Conservation (phyloP, 1,140 invertebrate genomes). For the Drosophila insularis region DNA sequence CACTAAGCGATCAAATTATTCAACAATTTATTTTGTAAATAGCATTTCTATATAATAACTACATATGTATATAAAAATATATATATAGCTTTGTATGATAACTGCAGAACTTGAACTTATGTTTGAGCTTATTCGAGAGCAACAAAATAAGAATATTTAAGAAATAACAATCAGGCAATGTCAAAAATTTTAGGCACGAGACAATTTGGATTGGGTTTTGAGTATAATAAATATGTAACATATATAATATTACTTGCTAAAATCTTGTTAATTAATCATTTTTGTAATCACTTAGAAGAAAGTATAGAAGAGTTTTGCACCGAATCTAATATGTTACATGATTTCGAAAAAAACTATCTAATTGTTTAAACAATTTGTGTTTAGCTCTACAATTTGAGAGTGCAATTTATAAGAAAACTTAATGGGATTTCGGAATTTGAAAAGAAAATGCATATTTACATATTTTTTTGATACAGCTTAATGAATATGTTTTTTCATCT, state of each 20-base stretch:
- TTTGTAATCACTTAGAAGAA: background rate
- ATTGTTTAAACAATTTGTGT: too few species aligned
- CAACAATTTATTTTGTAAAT: conserved; percentile 10
- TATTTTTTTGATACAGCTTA: too few species aligned
- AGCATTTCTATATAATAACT: conserved; percentile 5
- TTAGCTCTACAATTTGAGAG: too few species aligned
- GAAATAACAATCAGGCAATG: conserved; percentile 9
- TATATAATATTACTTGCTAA: background rate
- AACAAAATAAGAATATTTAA: conserved; percentile 43
- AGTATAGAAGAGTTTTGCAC: too few species aligned
- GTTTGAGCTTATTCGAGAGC: conserved; percentile 74
- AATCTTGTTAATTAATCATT: background rate
- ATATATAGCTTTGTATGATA: background rate
- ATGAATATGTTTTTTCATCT: too few species aligned
- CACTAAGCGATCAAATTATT: background rate
- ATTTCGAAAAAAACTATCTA: too few species aligned
- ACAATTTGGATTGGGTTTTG: conserved; percentile 31
- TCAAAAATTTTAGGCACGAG: conserved; percentile 45
- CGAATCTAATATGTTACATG: too few species aligned
- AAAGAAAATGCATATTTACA: too few species aligned
- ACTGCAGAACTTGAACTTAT: conserved; percentile 29
- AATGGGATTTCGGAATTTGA: too few species aligned
- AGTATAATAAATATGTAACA: background rate
- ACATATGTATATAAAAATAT: background rate
- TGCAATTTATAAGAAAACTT: too few species aligned